Percentiles rank a stretch among this genome's conserved stretches.
Conservation (phyloP, 2,888 invertebrate genomes). For the Esperia sulphurella region DNA sequence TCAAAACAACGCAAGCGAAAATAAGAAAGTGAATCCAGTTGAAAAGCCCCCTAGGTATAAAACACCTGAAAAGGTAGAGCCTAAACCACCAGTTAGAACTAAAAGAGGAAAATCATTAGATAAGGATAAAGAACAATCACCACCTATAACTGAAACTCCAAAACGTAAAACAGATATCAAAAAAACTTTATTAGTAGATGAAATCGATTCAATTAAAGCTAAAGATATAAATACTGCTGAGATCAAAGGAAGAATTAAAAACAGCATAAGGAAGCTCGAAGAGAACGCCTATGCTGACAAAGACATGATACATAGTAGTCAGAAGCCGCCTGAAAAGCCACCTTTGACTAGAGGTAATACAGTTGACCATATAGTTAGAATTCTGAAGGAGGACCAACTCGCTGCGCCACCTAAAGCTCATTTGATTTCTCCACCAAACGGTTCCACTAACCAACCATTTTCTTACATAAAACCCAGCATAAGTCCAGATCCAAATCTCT, state of each 20-base stretch:
- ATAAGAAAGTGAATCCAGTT: slow-evolving; percentile 66
- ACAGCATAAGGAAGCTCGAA: slow-evolving; percentile 71
- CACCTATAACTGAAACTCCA: slow-evolving; percentile 59
- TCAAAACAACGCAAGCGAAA: slow-evolving; percentile 37
- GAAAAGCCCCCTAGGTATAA: slow-evolving; percentile 69
- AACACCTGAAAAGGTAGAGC: slow-evolving; percentile 61
- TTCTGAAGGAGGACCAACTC: slow-evolving; percentile 85
- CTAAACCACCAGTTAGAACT: slow-evolving; percentile 54
- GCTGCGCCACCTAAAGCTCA: slow-evolving; percentile 83
- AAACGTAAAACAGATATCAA: slow-evolving; percentile 61
- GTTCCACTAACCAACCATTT: slow-evolving; percentile 87
- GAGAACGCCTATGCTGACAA: slow-evolving; percentile 70
- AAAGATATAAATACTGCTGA: slow-evolving; percentile 46
- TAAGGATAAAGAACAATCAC: slow-evolving; percentile 53
- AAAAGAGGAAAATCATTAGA: slow-evolving; percentile 61
- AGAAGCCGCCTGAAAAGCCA: slow-evolving; percentile 83
- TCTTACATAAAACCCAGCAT: slow-evolving; percentile 85
- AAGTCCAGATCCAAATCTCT: slow-evolving; percentile 69
- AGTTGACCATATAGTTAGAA: slow-evolving; percentile 88
- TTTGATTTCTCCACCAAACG: slow-evolving; percentile 80
- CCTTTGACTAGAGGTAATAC: slow-evolving; percentile 85
- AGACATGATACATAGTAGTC: slow-evolving; percentile 87
- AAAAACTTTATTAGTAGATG: slow-evolving; percentile 56
- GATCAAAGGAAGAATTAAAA: slow-evolving; percentile 72
- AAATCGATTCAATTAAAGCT: slow-evolving; percentile 53